Evolutionary conservation across 1,140 invertebrate species (phyloP), one percentile per base, ranked within the genome.

Genomic region (Hylaeus anthracinus): DNA sequence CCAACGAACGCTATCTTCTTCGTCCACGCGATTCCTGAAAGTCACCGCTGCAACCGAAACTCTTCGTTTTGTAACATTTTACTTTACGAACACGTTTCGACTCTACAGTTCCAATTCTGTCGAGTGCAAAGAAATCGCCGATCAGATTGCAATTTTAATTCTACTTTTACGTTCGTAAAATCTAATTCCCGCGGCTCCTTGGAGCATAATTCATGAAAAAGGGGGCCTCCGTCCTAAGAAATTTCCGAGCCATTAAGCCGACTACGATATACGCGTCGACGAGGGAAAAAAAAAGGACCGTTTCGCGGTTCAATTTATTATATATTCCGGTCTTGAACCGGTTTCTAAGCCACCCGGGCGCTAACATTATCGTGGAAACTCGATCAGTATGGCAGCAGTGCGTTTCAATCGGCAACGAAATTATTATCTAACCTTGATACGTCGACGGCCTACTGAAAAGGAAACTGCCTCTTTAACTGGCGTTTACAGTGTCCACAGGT

Each of bases 241-340:
- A 63, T 4, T 26, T 26, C 12, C 60, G 26, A 65, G 14, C 15
- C 61, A 73, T 73, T 73, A 73, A 56, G 41, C 2, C 5, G n/a
- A 58, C 10, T 51, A 12, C 9, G 56, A 43, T 72, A 55, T 76
- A 73, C 45, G 26, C 26, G 55, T 9, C 26, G 45, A n/a, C 6
- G 53, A 71, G 14, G 66, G n/a, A 3, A n/a, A 41, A 72, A 51
- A 51, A 60, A 55, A n/a, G 80, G 58, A 14, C 10, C 58, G 69
- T 70, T 73, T 72, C 66, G 72, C 51, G 77, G 79, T 64, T 75
- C 58, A 70, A 86, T 86, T 86, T 83, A 83, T 26, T 26, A 26
- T 26, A 26, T 80, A 83, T 74, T 83, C 63, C 67, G 55, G 26
- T 26, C 53, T 15, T 37, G 51, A 86, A 85, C 83, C 84, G 84